Base-by-base conservation (phyloP, 2,113 vertebrate genomes). In the Piprites chloris region DNA sequence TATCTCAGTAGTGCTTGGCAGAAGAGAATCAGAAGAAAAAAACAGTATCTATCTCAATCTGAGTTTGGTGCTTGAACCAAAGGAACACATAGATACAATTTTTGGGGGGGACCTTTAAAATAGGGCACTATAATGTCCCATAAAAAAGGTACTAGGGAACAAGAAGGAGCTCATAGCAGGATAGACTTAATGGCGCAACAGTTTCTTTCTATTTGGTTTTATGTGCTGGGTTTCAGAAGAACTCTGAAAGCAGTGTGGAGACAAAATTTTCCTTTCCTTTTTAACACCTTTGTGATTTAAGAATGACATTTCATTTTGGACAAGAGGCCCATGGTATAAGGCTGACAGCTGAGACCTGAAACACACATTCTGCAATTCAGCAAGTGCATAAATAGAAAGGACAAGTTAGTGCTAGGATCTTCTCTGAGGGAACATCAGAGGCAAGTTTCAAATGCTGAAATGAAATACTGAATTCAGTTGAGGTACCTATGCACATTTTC, bases 351-450 rank as follows among this genome's bases (percentile, higher is more conserved):
- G 79, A 92, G 92, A 86, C 44, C 44, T 61, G 47, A 90, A 94
- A 80, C 10, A 26, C 39, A 56, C 5, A 24, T 62, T 94, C 47
- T 83, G 50, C 59, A 83, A 47, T 55, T 91, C 55, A 80, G 72
- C 52, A 90, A 74, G 76, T 47, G 44, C 30, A 74, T 83, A 88
- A 88, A 94, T 83, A 88, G 88, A 87, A 93, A 82, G 77, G 62
- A 76, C 63, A 80, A 80, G 42, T 21, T 69, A 92, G 33, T 50
- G 52, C n/a, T 62, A 53, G 77, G 28, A 39, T 71, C 94, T 96
- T 95, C 93, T 95, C 85, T 50, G 55, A 91, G 82, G 71, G 91
- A 91, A 80, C 32, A 85, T 79, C 75, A 87, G 67, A 91, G 46
- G 19, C 71, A 83, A 91, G 87, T 69, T 92, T 59, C 49, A 93